Evolutionary conservation across 2,113 vertebrate genomes (phyloP).

Genomic region (Ciconia stormi): DNA sequence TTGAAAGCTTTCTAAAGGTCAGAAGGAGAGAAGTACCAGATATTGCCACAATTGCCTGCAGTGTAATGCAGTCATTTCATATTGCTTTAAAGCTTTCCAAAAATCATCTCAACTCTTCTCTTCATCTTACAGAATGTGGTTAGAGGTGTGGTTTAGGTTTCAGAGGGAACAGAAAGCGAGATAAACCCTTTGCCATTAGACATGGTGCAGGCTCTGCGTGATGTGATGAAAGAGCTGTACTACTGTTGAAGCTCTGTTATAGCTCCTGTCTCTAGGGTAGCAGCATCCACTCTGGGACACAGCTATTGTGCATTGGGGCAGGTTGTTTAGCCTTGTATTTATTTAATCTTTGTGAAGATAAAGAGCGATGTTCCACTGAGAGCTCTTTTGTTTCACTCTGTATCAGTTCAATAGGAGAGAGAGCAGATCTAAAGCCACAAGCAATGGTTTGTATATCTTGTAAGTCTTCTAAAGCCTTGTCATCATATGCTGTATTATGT

Average conservation of each 20-base stretch:
- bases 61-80: not conserved
- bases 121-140: not conserved
- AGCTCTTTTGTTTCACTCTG: constrained; percentile 26
- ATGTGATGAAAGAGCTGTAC: not conserved
- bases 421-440: constrained; percentile 18
- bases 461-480: constrained; percentile 51
- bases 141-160: not conserved
- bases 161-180: not conserved
- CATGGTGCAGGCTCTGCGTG: not conserved
- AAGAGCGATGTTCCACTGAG: not conserved
- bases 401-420: not conserved
- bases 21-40: not conserved
- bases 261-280: not conserved
- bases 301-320: not conserved
- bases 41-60: not conserved
- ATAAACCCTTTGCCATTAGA: not conserved
- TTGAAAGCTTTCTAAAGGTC: constrained; percentile 44
- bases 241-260: not conserved
- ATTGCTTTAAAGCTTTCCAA: not conserved
- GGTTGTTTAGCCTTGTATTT: not conserved
- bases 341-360: constrained; percentile 19
- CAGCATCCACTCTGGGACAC: not conserved
- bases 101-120: not conserved
- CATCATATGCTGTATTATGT: constrained; percentile 39
- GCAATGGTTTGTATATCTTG: constrained; percentile 21